Percentiles rank a stretch among this genome's conserved stretches.
Conservation (phyloP, 2,888 invertebrate species). For the Eutolmus rufibarbis region DNA sequence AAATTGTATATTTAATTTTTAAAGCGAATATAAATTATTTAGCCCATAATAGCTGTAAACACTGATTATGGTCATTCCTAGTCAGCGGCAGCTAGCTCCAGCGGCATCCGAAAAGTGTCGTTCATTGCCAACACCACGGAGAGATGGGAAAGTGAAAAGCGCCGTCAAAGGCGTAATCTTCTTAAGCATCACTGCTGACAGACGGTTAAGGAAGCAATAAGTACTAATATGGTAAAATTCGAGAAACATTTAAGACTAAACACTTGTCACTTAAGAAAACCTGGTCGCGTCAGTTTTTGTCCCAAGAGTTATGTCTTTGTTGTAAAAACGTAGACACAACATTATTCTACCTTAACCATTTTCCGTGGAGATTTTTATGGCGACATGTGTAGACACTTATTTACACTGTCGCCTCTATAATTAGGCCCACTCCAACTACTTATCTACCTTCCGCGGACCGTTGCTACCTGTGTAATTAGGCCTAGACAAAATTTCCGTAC, state of each 20-base stretch:
- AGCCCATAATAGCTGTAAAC: not conserved
- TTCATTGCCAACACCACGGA: not conserved
- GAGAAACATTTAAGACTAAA: not conserved
- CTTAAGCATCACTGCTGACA: not conserved
- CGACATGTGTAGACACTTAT: not conserved
- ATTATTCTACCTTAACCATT: not conserved
- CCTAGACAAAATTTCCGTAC: not conserved
- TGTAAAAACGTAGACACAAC: not conserved
- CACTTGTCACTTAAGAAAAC: not conserved
- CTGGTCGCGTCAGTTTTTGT: not conserved
- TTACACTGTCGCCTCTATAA: not conserved
- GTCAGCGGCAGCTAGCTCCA: not conserved
- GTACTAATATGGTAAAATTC: not conserved
- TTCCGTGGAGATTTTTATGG: not conserved
- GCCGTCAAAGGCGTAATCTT: not conserved
- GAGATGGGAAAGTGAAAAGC: not conserved
- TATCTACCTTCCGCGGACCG: not conserved
- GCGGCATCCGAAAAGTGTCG: not conserved
- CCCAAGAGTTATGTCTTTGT: not conserved
- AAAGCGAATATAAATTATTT: not conserved
- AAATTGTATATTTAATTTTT: not conserved
- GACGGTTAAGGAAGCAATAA: not conserved
- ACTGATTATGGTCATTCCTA: not conserved
- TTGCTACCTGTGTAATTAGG: not conserved
- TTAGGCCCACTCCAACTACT: not conserved